Base-by-base conservation (phyloP, 2,797 vertebrate species). In the Tiaroga cobitis region DNA sequence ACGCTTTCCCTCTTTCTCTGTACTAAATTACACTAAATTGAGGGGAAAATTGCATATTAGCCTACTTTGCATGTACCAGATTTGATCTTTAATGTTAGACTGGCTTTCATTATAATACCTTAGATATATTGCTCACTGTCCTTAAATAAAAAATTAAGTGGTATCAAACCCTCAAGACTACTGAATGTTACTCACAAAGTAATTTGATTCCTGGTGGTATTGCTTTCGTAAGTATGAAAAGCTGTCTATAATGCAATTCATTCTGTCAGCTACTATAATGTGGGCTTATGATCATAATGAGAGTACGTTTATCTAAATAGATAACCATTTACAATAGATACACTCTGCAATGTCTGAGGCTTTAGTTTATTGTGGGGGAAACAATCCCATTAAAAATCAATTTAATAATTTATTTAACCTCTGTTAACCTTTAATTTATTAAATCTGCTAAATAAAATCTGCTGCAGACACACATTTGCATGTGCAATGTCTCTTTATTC, bases 201-300 rank as follows among this genome's bases (percentile, higher is more conserved):
- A 56, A 81, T 72, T 81, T n/a, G 69, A 74, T 74, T 74, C 29
- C 2, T 82, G 79, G 21, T 43, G 26, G 63, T 67, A 49, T 43
- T 72, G 39, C 51, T 74, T 82, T 82, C 8, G 5, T 24, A 61
- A 24, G 78, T 49, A 82, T 43, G 8, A 16, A 74, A 19, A 74
- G 21, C 19, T 16, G 29, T 49, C 26, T 15, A 59, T 72, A 72
- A 82, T 82, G 51, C 68, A 73, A 19, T 80, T 19, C 78, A 49
- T 46, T 79, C 16, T 73, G 68, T 72, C 68, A 61, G 8, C 51
- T 82, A 82, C 80, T 59, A 70, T 46, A 39, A 56, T 39, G 46
- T 59, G 51, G 18, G 32, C 16, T 51, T 34, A 67, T 67, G 8
- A 81, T 80, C 63, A 51, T 81, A 69, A 69, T 69, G 46, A 39